Base-by-base conservation (phyloP, 2,888 invertebrate species). In the Ecliptopera silaceata region DNA sequence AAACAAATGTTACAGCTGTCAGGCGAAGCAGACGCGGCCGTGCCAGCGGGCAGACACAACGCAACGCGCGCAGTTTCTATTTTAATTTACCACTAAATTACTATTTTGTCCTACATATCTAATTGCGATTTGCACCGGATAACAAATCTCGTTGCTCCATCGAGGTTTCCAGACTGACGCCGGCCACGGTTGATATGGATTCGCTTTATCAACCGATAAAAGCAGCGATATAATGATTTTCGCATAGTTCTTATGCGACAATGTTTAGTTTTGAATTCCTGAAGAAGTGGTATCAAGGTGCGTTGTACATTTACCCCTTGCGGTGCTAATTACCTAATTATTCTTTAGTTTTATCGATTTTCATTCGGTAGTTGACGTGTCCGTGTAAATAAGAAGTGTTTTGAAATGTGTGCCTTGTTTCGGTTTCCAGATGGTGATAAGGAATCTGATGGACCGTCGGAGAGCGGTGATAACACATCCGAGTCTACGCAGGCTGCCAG, bases 401-500 rank as follows among this genome's bases (percentile, higher is more conserved):
- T 63, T 73, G 26, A 50, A 66, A 71, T 68, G 61, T 59, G 68
- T 68, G 70, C 62, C 59, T 47, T 70, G 59, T 63, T 57, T 39
- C 46, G 59, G 63, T 61, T 84, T 79, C 52, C 87, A 92, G 92
- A 91, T 88, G 91, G 88, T 65, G 90, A 88, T 69, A 92, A 91
- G 75, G 92, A 91, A 63, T 90, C 91, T n/a, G 91, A 92, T 69
- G 90, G 88, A 1, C 88, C 86, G 58, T 91, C 91, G 6, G 91
- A 91, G 78, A 90, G 91, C 72, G 91, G 90, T n/a, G 92, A 92
- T 73, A 91, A 86, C 65, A 90, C 90, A 31, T 91, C 91, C 44
- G 91, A 91, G 68, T 88, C 90, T 26, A 90, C 88, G 45, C 89
- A 89, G 69, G 79, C 85, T 22, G 71, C 84, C 52, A 89, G 86